Percentiles rank a stretch among this genome's conserved stretches.
Evolutionary conservation across 2,113 vertebrate genomes (phyloP).

Genomic region (Lota lota): DNA sequence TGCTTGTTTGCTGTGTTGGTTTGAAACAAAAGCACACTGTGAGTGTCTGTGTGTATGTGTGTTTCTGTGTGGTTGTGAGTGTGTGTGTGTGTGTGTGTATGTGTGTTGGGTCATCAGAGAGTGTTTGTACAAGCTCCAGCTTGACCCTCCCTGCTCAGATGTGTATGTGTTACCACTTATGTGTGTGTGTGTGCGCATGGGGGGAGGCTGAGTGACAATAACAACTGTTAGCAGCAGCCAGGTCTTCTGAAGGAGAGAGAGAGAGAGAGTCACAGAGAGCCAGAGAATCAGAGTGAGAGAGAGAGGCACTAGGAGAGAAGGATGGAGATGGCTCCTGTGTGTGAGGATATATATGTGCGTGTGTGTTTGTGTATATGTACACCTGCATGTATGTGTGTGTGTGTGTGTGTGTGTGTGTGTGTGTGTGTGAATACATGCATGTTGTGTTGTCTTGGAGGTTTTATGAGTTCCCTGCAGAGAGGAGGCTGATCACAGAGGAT

Average conservation of each 20-base stretch:
- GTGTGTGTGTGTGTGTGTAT: conserved; percentile 1
- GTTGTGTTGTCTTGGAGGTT: conserved; percentile 47
- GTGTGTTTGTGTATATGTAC: not conserved
- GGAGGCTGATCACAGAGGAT: conserved; percentile 3
- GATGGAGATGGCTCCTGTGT: conserved; percentile 9
- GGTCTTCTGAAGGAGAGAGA: conserved; percentile 19
- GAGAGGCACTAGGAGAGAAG: too few species aligned
- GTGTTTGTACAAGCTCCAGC: conserved; percentile 55
- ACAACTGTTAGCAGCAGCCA: conserved; percentile 47
- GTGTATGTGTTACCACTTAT: conserved; percentile 8
- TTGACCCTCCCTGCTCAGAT: conserved; percentile 21
- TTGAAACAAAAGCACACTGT: conserved; percentile 76
- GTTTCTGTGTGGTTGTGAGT: conserved; percentile 27
- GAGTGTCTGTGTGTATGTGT: conserved; percentile 28
- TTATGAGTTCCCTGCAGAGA: conserved; percentile 50
- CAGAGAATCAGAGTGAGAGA: too few species aligned
- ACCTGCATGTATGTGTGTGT: not conserved
- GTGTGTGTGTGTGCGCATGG: conserved; percentile 20
- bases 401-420: conserved; percentile 6
- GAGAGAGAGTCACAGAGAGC: not conserved
- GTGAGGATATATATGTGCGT: conserved; percentile 6
- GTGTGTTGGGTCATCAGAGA: conserved; percentile 49
- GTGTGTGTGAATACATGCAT: conserved; percentile 4
- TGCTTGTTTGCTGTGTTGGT: conserved; percentile 77
- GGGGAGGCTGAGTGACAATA: conserved; percentile 64